A percentile compares a stretch with the other conserved stretches of the same genome.
phyloP scores from a whole-genome alignment of 2,888 invertebrate genomes.

The Anagyrus pseudococci region DNA sequence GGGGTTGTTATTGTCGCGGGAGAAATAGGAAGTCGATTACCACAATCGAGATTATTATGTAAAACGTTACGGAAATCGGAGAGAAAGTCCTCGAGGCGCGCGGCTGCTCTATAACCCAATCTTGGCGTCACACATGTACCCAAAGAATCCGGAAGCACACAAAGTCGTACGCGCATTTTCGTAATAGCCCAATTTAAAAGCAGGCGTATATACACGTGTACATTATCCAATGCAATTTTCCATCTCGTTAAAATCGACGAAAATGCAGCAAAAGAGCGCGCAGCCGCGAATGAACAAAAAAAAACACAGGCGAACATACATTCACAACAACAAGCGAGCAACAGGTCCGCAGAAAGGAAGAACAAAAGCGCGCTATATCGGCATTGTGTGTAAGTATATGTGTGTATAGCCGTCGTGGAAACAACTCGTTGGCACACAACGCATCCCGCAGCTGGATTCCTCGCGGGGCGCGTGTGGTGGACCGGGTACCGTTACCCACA shows the following conservation, averaged over 20 bases:
- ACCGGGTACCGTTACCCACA: constrained; percentile 58
- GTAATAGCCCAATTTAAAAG: too few species aligned
- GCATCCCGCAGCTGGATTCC: not conserved
- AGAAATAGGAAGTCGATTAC: constrained; percentile 20
- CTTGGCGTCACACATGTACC: constrained; percentile 4
- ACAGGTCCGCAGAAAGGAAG: too few species aligned
- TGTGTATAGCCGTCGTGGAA: too few species aligned
- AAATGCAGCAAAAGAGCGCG: not conserved
- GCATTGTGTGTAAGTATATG: too few species aligned
- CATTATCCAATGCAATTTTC: too few species aligned
- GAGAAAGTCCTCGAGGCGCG: constrained; percentile 37
- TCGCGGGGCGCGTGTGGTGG: constrained; percentile 40
- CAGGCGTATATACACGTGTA: too few species aligned
- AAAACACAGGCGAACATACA: not conserved
- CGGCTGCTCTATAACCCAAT: constrained; percentile 1
- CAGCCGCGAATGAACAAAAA: not conserved
- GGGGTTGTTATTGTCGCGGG: too few species aligned
- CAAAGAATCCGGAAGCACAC: constrained; percentile 14
- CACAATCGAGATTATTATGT: constrained; percentile 33
- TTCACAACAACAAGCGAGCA: too few species aligned
- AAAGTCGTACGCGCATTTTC: too few species aligned
- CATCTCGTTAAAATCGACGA: not conserved
- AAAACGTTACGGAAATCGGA: constrained; percentile 38
- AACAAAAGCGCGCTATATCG: too few species aligned
- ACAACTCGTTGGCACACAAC: not conserved